Base-by-base conservation (phyloP, 2,888 invertebrate species). In the Trichopoda pennipes region DNA sequence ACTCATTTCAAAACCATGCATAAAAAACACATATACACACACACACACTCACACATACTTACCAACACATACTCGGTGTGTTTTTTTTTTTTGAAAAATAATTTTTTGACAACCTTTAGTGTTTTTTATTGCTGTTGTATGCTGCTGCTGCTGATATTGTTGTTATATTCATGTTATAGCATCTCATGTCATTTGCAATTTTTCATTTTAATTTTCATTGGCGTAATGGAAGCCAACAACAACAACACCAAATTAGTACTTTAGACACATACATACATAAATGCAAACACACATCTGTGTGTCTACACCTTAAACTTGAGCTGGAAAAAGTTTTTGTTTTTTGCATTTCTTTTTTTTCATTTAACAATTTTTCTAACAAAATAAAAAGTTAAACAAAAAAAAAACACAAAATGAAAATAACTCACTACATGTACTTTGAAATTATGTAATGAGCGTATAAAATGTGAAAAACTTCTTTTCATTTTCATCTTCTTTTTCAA, bases 161-260 rank as follows among this genome's bases (percentile, higher is more conserved):
- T 69, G 47, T 53, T 77, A 58, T 69, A 63, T 74, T 70, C 75
- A 75, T 49, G 66, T 69, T 70, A 66, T 66, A 72, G 80, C 81
- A 78, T 23, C 84, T 70, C 88, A 87, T 87, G 87, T 89, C 88
- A 87, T 88, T 89, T 88, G 87, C 88, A 88, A 89, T 89, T 88
- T 89, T 89, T 89, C 90, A 89, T 89, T 89, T 90, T 90, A 90
- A 90, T 89, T 89, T 89, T 88, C 90, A 90, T 89, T 90, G 89
- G 89, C 87, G 88, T 88, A 88, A 88, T 74, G 74, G 58, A 73
- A 73, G 61, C 53, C 70, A 77, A 51, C 73, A 73, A 80, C 60
- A 77, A 49, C 16, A 69, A 56, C 69, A 56, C 32, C 32, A 75
- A 73, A 77, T 77, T 77, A 73, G 81, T 77, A 77, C 58, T 77